These are phyloP conservation scores for Harlomillsia oculata DNA, from an alignment of 1,140 invertebrate species.

Conservation along the genomic window DNA sequence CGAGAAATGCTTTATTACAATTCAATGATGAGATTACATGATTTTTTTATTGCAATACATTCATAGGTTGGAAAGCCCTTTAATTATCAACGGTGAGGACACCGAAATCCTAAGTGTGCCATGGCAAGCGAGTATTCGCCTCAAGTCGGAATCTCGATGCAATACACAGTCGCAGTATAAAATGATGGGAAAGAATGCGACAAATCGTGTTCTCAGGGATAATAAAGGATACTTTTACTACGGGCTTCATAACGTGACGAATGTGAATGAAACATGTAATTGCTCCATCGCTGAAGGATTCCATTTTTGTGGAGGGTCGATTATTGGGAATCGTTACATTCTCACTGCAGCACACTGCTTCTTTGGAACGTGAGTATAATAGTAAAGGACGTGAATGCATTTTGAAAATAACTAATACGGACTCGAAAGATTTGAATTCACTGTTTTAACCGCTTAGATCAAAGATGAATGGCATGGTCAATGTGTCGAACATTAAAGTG, in stretches of 20 bases:
- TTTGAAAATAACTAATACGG: slow-evolving; percentile 1
- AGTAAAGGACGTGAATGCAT: neutral
- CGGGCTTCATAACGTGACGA: neutral
- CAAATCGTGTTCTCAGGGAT: neutral
- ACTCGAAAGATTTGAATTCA: neutral
- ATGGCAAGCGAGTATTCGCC: slow-evolving; percentile 19
- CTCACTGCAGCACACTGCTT: slow-evolving; percentile 44
- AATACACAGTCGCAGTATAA: neutral
- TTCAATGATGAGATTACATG: too few species aligned
- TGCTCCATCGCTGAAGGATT: slow-evolving; percentile 10
- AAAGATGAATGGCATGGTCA: slow-evolving; percentile 14
- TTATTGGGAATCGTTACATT: slow-evolving; percentile 38
- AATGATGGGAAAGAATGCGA: neutral
- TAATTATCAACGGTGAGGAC: slow-evolving; percentile 22
- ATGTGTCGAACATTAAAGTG: slow-evolving; percentile 2
- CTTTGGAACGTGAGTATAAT: slow-evolving; percentile 7
- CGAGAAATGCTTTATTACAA: too few species aligned
- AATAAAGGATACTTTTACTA: neutral
- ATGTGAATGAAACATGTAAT: neutral
- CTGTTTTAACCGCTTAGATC: too few species aligned
- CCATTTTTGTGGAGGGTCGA: slow-evolving; percentile 38
- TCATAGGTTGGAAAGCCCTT: slow-evolving; percentile 2
- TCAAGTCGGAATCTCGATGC: neutral
- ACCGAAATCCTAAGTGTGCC: slow-evolving; percentile 11
- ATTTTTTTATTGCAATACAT: too few species aligned